Base-by-base conservation (phyloP, 2,113 vertebrate genomes). In the Poecilia latipinna region DNA sequence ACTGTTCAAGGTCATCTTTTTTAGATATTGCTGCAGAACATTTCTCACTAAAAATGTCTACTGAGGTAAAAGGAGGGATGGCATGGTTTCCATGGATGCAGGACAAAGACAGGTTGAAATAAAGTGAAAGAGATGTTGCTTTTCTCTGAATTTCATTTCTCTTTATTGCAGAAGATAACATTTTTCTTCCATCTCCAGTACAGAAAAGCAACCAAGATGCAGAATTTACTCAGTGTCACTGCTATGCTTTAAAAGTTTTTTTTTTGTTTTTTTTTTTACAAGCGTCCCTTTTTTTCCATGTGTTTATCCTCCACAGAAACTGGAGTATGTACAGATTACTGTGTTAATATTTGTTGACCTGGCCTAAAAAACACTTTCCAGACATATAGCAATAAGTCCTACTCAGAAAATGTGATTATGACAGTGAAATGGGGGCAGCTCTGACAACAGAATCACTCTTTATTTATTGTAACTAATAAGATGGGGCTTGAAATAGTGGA, bases 41-140 rank as follows among this genome's bases (percentile, higher is more conserved):
- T 75, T 35, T 82, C 68, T 68, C 57, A 70, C 39, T 81, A 17
- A 79, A 83, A 80, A 74, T 29, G 32, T 74, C 61, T 64, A 64
- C 70, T 37, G 64, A 39, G 77, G 66, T 28, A 66, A 62, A 57
- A 80, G 33, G 31, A 78, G 51, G 68, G 70, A 82, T 19, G 13
- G 70, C 76, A 80, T 69, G 78, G 91, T 93, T 91, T 84, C 90
- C 86, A 91, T 91, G 90, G 90, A 78, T 90, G 74, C 90, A 17
- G 77, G 72, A 82, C 62, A 86, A 86, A 87, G 84, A 77, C 60
- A 33, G 62, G 76, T 68, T 67, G 68, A 86, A 71, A 78, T 44
- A 44, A 54, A n/a, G 8, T n/a, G 51, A 54, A n/a, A 11, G 7
- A 57, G 22, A 57, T 57, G 51, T 57, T 54, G 51, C 5, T 54